Evolutionary conservation across 1,140 invertebrate species (phyloP), one percentile per base, ranked within the genome.

Genomic region (Fopius arisanus): DNA sequence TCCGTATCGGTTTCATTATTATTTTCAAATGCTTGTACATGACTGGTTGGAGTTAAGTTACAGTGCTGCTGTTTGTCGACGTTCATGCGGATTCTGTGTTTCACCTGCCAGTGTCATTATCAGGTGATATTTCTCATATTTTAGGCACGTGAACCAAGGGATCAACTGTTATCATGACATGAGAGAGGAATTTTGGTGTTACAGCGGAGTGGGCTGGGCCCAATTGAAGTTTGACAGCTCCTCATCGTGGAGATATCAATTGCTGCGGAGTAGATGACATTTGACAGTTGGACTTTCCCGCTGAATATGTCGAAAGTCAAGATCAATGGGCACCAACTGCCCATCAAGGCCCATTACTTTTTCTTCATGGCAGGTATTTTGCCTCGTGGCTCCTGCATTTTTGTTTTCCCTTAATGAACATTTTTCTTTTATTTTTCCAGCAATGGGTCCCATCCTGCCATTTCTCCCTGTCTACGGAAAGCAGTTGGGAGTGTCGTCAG

Each of bases 311-410:
- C 23, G 10, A 28, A 12, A 12, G 23, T 59, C 21, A 59, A 59
- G 14, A 59, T 59, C 6, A 91, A 93, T 81, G 88, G 79, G 67
- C 88, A 89, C 37, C 88, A 94, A 48, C 77, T 95, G 82, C 93
- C 93, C 7, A 89, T 95, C n/a, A 95, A 95, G 88, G 91, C 91
- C 0, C 94, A 95, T 82, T 95, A 90, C 75, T 94, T 95, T 81
- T 94, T 94, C 80, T 94, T 95, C 77, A 94, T 95, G 90, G 92
- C 92, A 78, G 92, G 94, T 94, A 19, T 3, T 19, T 9, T 51
- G 12, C 43, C 0, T 2, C 2, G 19, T 14, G n/a, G 19, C 1
- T 19, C 19, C 2, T 12, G 0, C 37, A 26, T 73, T 12, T 72
- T 70, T 59, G 37, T 73, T 67, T 65, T 23, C 59, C 19, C n/a